phyloP scores from a whole-genome alignment of 1,140 invertebrate species.

The Drosophila bipectinata region DNA sequence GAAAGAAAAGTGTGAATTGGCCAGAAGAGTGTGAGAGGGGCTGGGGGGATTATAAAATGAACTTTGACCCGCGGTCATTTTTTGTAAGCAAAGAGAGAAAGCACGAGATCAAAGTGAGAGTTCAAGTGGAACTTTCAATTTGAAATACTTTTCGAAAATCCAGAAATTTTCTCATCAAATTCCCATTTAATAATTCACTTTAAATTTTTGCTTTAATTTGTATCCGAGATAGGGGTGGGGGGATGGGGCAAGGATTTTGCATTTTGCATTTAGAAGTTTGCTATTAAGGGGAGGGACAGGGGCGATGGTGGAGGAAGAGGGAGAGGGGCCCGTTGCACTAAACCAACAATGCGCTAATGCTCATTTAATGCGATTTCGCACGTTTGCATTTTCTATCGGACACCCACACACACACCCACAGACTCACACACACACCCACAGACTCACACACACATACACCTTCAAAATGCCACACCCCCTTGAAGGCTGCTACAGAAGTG shows the following conservation, averaged over 20 bases:
- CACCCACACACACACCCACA: constrained; percentile 23
- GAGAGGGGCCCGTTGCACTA: constrained; percentile 27
- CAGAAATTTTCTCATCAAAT: not conserved
- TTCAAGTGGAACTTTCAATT: not conserved
- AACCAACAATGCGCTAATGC: constrained; percentile 78
- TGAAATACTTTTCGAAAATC: not conserved
- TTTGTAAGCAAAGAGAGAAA: not conserved
- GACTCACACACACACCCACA: constrained; percentile 15
- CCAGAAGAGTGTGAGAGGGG: not conserved
- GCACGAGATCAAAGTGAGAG: constrained; percentile 46
- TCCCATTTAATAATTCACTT: constrained; percentile 23
- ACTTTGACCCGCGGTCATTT: constrained; percentile 67
- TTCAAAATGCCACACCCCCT: constrained; percentile 9
- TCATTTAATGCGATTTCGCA: constrained; percentile 81
- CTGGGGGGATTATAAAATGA: constrained; percentile 15
- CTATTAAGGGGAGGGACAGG: not conserved
- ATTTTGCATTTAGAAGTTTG: constrained; percentile 1
- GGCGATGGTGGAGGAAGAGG: not conserved
- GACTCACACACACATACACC: constrained; percentile 26
- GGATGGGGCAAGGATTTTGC: not conserved
- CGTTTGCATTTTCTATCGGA: constrained; percentile 73
- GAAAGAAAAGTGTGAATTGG: not conserved
- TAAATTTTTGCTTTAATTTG: constrained; percentile 42
- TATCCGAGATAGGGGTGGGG: not conserved
- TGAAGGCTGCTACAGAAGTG: constrained; percentile 1